Conservation (phyloP, 2,888 invertebrate genomes). For the Drosophila infuscata region DNA sequence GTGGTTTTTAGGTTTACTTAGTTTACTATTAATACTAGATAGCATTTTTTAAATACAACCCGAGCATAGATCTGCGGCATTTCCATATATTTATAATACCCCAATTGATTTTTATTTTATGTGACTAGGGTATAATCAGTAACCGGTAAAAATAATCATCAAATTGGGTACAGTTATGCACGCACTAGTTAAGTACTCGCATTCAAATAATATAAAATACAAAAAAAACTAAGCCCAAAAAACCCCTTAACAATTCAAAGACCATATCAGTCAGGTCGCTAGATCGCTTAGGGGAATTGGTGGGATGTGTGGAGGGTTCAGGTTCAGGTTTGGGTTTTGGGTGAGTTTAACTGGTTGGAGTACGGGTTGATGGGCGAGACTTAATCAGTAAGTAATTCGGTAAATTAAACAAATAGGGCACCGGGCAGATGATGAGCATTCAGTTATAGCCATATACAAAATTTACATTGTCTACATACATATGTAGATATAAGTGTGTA, state of each 20-base stretch:
- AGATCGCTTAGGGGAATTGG: constrained; percentile 17
- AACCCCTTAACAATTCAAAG: constrained; percentile 29
- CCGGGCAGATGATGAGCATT: constrained; percentile 38
- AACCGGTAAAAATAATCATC: not conserved
- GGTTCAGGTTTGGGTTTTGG: constrained; percentile 14
- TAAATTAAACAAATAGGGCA: constrained; percentile 70
- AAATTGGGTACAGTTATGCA: constrained; percentile 63
- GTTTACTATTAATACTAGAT: not conserved
- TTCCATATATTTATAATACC: not conserved
- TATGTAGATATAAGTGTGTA: not conserved
- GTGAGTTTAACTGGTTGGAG: not conserved
- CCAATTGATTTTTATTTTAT: not conserved
- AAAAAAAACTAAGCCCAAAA: constrained; percentile 35
- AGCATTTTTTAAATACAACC: not conserved
- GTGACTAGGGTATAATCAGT: not conserved
- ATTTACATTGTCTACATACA: constrained; percentile 4
- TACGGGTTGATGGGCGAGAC: constrained; percentile 42
- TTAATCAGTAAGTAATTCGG: constrained; percentile 73
- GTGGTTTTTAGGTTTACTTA: not conserved
- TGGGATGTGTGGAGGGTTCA: constrained; percentile 3
- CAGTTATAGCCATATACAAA: constrained; percentile 22
- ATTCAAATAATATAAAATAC: constrained; percentile 9
- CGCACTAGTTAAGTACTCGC: constrained; percentile 25
- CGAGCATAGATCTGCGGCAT: not conserved
- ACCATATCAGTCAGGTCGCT: constrained; percentile 36